A percentile compares a stretch with the other conserved stretches of the same genome.
Evolutionary conservation across 2,888 invertebrate genomes (phyloP).

Genomic region (Halictus ligatus): DNA sequence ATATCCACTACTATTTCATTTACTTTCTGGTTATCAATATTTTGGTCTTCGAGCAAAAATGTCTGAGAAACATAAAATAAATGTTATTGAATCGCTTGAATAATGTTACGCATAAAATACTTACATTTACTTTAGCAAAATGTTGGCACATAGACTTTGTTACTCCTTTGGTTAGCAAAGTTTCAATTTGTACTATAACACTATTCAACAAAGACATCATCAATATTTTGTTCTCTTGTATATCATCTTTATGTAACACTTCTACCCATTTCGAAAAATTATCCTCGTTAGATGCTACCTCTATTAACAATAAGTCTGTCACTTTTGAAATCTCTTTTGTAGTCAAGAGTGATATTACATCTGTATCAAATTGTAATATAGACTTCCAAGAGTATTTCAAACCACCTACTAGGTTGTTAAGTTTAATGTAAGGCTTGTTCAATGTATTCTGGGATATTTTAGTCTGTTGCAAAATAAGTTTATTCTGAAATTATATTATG

Average conservation of each 20-base stretch:
- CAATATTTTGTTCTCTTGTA: constrained; percentile 72
- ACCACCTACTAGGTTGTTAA: constrained; percentile 64
- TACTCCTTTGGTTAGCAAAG: constrained; percentile 42
- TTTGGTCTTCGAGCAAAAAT: constrained; percentile 38
- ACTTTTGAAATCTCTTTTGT: constrained; percentile 69
- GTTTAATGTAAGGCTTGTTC: constrained; percentile 46
- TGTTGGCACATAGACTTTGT: constrained; percentile 66
- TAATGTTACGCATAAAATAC: constrained; percentile 20
- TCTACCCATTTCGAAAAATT: constrained; percentile 61
- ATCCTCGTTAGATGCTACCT: constrained; percentile 55
- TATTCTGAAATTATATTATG: constrained; percentile 70
- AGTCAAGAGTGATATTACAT: constrained; percentile 66
- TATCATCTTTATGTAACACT: constrained; percentile 62
- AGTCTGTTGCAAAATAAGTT: constrained; percentile 67
- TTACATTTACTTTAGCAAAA: constrained; percentile 67
- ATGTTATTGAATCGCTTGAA: constrained; percentile 5
- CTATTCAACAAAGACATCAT: constrained; percentile 65
- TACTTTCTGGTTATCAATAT: constrained; percentile 29
- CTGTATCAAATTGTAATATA: constrained; percentile 71
- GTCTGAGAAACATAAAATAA: constrained; percentile 45
- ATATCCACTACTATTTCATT: constrained; percentile 63
- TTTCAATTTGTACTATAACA: constrained; percentile 63
- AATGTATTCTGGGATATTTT: constrained; percentile 39
- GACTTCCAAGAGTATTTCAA: constrained; percentile 71
- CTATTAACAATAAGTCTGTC: constrained; percentile 65